Percentiles rank a stretch among this genome's conserved stretches.
Evolutionary conservation across 2,113 vertebrate genomes (phyloP).

Genomic region (Sylvia atricapilla): DNA sequence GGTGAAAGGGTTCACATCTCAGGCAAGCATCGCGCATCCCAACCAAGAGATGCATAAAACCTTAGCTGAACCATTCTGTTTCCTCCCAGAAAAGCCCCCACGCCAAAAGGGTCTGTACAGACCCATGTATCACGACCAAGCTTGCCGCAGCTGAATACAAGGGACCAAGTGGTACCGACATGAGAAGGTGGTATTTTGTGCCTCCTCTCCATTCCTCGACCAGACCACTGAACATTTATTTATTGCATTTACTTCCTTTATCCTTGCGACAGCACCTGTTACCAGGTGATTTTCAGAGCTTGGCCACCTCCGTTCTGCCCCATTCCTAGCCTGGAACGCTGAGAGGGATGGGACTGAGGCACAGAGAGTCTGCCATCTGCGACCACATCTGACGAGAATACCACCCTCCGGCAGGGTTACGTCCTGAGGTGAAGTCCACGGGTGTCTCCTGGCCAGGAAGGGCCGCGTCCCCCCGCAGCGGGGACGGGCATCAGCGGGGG

Average conservation of each 20-base stretch:
- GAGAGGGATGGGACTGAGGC: too few species aligned
- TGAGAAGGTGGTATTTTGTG: neutral
- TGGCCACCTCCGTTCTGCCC: neutral
- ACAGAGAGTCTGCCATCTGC: neutral
- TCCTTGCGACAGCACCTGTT: neutral
- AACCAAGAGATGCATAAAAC: accelerated
- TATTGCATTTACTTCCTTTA: neutral
- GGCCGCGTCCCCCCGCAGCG: too few species aligned
- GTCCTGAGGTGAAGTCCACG: neutral
- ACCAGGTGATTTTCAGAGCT: neutral
- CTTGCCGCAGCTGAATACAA: neutral
- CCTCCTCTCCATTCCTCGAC: neutral
- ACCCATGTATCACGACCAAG: neutral
- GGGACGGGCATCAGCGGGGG: neutral
- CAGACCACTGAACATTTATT: accelerated
- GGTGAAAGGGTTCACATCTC: neutral
- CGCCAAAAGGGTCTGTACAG: accelerated
- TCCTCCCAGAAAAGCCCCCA: neutral
- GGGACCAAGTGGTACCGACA: neutral
- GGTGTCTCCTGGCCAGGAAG: neutral
- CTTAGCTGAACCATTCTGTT: neutral
- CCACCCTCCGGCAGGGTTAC: neutral
- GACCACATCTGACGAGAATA: too few species aligned
- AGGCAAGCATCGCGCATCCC: neutral
- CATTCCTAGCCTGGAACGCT: neutral